Evolutionary conservation across 2,113 vertebrate genomes (phyloP), one percentile per base, ranked within the genome.

Genomic region (Hippolais icterina): DNA sequence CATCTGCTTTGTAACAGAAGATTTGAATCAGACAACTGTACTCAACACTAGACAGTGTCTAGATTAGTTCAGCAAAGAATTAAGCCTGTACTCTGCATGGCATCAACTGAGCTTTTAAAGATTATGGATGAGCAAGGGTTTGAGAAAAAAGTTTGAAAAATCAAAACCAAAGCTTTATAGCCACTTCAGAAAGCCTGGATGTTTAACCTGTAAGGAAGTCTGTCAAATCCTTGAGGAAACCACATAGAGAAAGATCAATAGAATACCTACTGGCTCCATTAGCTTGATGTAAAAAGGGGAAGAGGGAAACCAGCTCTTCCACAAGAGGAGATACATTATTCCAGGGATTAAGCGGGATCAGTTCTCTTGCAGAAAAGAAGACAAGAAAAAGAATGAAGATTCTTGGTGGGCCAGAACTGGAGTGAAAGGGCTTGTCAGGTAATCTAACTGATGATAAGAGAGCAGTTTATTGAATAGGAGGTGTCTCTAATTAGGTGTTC

Each of bases 1-100:
- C 98, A 98, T 98, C 98, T 98, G 98, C 99, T 99, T 99, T 99
- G 98, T 99, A 98, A 98, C 97, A 98, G 98, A 98, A 99, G 98
- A 98, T 99, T 98, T 98, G 98, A 98, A 99, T 98, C 98, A 98
- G 98, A 98, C 98, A 98, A 98, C 98, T 97, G 97, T 98, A 98
- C 97, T 98, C 97, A 97, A 98, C 98, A 97, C 90, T 96, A 98
- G 97, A 98, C 97, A 97, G 98, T 97, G 98, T 97, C 98, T 98
- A 98, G 98, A 98, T 98, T 98, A 98, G 96, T 96, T 96, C 97
- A 97, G 97, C 96, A 98, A 95, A 98, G 98, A 98, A 98, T 97
- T 98, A 97, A 98, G 97, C 97, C 97, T 98, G 96, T 98, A 98
- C 98, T 98, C 98, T 98, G 98, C 98, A 98, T 98, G 98, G 98